These are phyloP conservation scores for Drosophila gaucha DNA, from an alignment of 2,888 invertebrate genomes.

Conservation along the genomic window DNA sequence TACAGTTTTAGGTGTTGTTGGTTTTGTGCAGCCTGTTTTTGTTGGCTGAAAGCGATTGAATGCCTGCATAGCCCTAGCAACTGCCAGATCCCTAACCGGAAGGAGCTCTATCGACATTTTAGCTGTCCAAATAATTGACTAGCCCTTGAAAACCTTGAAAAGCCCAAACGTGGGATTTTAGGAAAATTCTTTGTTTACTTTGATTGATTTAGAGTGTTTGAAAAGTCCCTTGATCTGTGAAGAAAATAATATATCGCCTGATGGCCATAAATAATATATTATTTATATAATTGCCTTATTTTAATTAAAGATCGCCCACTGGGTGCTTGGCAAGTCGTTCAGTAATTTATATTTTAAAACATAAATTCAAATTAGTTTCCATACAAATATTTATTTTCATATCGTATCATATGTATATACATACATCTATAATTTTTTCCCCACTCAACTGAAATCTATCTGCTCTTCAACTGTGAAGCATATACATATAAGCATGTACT, in stretches of 20 bases:
- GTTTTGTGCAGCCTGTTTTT: conserved; percentile 31
- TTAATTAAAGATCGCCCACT: too few species aligned
- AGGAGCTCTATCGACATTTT: not conserved
- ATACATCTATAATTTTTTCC: too few species aligned
- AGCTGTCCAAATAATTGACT: conserved; percentile 9
- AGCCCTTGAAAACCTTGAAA: not conserved
- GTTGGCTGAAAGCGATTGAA: conserved; percentile 31
- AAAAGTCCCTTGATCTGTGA: not conserved
- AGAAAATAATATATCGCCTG: not conserved
- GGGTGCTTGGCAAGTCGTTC: too few species aligned
- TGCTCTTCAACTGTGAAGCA: too few species aligned
- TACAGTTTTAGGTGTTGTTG: conserved; percentile 47
- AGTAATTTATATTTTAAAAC: too few species aligned
- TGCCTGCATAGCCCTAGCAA: conserved; percentile 23
- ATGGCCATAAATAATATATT: too few species aligned
- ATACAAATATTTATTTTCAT: too few species aligned
- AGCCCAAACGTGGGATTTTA: not conserved
- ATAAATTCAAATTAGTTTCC: too few species aligned
- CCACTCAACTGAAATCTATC: too few species aligned
- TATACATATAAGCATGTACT: too few species aligned
- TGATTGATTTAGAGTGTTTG: not conserved
- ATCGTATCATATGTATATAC: too few species aligned
- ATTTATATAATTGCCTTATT: too few species aligned
- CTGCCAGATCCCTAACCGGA: not conserved
- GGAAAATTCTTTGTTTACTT: conserved; percentile 1